A percentile compares a stretch with the other conserved stretches of the same genome.
Evolutionary conservation across 2,888 invertebrate species (phyloP).

Genomic region (Caenorhabditis sp.): DNA sequence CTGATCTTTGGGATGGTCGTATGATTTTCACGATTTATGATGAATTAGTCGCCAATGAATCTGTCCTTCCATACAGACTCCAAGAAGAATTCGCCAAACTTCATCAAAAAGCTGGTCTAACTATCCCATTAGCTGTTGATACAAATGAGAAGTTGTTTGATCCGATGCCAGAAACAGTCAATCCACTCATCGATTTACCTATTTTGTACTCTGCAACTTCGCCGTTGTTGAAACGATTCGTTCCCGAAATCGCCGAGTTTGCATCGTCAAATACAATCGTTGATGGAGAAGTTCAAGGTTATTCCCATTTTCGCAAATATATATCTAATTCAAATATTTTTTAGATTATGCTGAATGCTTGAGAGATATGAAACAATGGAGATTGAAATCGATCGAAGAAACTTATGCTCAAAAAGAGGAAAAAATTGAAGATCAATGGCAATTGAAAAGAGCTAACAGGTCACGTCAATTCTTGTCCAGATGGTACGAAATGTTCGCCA

Average conservation of each 20-base stretch:
- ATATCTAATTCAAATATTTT: background rate
- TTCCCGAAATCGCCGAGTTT: conserved; percentile 52
- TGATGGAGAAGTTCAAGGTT: conserved; percentile 37
- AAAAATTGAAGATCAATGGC: conserved; percentile 56
- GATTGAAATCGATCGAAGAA: conserved; percentile 60
- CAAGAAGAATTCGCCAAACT: conserved; percentile 65
- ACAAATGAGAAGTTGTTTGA: conserved; percentile 61
- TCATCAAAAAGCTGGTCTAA: conserved; percentile 58
- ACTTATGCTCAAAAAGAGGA: conserved; percentile 54
- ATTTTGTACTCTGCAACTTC: conserved; percentile 55
- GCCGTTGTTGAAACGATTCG: conserved; percentile 54
- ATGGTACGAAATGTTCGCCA: conserved; percentile 69
- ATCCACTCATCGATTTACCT: conserved; percentile 46
- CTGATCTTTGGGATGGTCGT: conserved; percentile 68
- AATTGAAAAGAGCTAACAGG: conserved; percentile 52
- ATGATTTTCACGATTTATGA: conserved; percentile 63
- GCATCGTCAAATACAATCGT: conserved; percentile 36
- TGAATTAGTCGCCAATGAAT: conserved; percentile 43
- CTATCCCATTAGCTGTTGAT: conserved; percentile 61
- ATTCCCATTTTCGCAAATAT: background rate
- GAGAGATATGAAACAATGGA: conserved; percentile 52
- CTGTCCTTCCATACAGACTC: conserved; percentile 63
- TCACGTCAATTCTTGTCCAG: conserved; percentile 54
- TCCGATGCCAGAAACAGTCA: conserved; percentile 42
- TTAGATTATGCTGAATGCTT: conserved; percentile 53